A percentile compares a stretch with the other conserved stretches of the same genome.
Conservation (phyloP, 37 sponge, comb jelly and placozoan species). For the Beroe ovata region DNA sequence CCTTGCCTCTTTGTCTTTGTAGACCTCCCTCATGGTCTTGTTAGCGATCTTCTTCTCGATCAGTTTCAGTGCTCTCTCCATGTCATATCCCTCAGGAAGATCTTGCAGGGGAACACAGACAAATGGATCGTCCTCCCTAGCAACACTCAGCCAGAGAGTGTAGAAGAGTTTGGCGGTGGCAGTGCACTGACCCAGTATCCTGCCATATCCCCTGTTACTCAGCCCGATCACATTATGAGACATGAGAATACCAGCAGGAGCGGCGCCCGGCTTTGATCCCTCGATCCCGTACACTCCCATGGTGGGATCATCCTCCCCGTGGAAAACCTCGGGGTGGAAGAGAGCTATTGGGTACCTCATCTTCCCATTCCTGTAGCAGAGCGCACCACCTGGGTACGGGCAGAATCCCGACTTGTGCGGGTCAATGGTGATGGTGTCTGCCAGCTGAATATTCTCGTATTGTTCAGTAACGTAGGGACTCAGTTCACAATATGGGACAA, state of each 20-base stretch:
- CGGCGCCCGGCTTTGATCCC: constrained; percentile 67
- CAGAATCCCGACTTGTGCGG: constrained; percentile 67
- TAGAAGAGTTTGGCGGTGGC: constrained; percentile 65
- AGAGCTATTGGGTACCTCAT: constrained; percentile 4
- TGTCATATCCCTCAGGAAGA: constrained; percentile 26
- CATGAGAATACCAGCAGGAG: constrained; percentile 37
- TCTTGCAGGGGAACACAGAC: constrained; percentile 24
- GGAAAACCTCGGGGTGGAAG: constrained; percentile 5
- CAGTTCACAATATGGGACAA: constrained; percentile 51
- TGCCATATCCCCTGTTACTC: constrained; percentile 63
- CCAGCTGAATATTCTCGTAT: constrained; percentile 14
- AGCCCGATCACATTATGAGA: constrained; percentile 51
- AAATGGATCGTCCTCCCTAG: constrained; percentile 58
- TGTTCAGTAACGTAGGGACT: constrained; percentile 22
- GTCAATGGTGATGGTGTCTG: constrained; percentile 67
- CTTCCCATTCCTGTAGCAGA: constrained; percentile 62
- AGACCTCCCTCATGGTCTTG: constrained; percentile 45
- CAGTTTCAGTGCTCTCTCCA: background rate
- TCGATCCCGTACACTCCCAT: constrained; percentile 66
- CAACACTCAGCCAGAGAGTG: constrained; percentile 35
- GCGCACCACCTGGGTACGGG: constrained; percentile 65
- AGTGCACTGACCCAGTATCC: constrained; percentile 63
- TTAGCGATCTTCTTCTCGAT: constrained; percentile 46
- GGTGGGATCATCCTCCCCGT: constrained; percentile 56
- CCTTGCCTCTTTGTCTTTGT: constrained; percentile 13